Evolutionary conservation across 2,797 vertebrate genomes (phyloP).

Genomic region (Chaetophractus vellerosus): DNA sequence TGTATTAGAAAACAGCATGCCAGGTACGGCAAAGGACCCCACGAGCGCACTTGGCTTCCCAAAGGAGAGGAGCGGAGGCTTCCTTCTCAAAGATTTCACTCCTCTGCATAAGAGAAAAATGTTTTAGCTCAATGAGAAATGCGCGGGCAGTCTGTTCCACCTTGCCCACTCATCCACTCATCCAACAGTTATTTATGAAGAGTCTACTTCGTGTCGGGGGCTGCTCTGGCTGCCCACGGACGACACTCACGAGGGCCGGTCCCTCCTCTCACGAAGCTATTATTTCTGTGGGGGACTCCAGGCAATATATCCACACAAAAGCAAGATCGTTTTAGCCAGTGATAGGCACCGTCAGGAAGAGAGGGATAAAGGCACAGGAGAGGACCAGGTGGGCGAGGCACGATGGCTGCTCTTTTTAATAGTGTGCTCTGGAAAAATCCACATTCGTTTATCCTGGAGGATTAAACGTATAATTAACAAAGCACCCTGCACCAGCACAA

Average conservation of each 20-base stretch:
- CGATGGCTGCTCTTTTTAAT: slow-evolving; percentile 4
- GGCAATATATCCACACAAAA: neutral
- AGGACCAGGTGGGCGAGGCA: neutral
- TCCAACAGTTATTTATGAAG: neutral
- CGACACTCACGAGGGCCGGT: neutral
- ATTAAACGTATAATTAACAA: neutral
- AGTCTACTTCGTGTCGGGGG: neutral
- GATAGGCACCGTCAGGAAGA: neutral
- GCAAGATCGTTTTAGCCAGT: neutral
- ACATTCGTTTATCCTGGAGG: slow-evolving; percentile 12
- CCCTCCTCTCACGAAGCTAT: neutral
- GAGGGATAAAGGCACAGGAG: neutral
- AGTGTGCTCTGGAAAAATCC: neutral
- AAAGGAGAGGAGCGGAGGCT: neutral
- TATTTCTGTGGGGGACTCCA: neutral
- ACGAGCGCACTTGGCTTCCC: neutral
- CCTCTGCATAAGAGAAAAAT: neutral
- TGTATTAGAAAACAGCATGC: neutral
- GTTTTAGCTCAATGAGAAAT: slow-evolving; percentile 39
- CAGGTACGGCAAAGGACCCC: neutral
- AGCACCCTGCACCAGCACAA: neutral
- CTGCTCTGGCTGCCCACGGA: neutral
- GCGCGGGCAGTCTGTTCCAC: neutral
- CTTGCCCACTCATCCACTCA: neutral
- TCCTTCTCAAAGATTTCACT: neutral